A percentile compares a stretch with the other conserved stretches of the same genome.
Conservation (phyloP, 2,888 invertebrate genomes). For the Malachius bipustulatus region DNA sequence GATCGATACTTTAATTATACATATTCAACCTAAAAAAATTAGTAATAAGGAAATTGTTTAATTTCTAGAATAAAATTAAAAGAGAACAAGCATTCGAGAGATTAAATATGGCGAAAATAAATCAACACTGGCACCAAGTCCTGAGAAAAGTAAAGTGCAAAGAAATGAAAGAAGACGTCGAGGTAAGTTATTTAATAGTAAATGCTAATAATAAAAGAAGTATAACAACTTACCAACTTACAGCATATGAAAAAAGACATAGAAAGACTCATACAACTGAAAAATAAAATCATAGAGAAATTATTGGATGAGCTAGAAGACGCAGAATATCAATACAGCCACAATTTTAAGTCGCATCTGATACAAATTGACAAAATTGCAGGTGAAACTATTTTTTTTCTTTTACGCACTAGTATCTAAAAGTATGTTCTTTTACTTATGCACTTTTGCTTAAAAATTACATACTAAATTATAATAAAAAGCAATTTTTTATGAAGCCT, state of each 20-base stretch:
- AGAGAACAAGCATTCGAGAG: slow-evolving; percentile 69
- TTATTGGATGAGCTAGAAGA: slow-evolving; percentile 54
- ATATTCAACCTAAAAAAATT: too few relatives aligned
- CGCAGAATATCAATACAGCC: slow-evolving; percentile 61
- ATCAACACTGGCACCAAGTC: slow-evolving; percentile 73
- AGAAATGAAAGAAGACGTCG: slow-evolving; percentile 57
- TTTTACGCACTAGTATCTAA: too few relatives aligned
- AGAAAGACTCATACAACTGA: slow-evolving; percentile 51
- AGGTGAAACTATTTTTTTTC: too few relatives aligned
- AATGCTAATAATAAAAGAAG: slow-evolving; percentile 1
- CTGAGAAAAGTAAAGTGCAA: slow-evolving; percentile 64
- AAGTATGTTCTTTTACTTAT: too few relatives aligned
- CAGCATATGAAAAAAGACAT: slow-evolving; percentile 48
- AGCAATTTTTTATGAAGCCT: too few relatives aligned
- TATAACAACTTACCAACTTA: slow-evolving; percentile 15
- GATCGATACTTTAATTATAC: too few relatives aligned
- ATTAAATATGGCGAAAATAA: slow-evolving; percentile 71
- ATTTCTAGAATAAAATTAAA: slow-evolving; percentile 63
- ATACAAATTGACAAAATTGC: slow-evolving; percentile 57
- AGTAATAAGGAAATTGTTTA: too few relatives aligned
- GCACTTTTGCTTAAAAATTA: too few relatives aligned
- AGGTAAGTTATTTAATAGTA: slow-evolving; percentile 35
- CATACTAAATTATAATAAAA: too few relatives aligned
- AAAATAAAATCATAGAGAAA: slow-evolving; percentile 52
- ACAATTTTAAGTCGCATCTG: slow-evolving; percentile 61